Percentiles rank a stretch among this genome's conserved stretches.
Conservation (phyloP, 1,140 invertebrate genomes). For the Asobara japonica region DNA sequence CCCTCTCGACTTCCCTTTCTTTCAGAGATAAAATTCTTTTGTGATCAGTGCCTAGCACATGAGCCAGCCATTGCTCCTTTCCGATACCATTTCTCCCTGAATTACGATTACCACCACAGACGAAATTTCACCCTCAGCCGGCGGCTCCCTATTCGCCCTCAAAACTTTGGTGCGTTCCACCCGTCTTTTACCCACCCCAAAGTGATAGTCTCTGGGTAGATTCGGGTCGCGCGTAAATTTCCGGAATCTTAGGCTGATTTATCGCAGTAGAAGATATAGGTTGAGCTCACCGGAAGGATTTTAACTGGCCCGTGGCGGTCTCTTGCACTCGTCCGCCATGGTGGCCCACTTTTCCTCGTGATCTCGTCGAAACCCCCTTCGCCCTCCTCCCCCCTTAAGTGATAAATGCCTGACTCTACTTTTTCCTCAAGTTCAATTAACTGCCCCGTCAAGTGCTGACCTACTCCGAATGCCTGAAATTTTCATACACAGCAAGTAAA, state of each 20-base stretch:
- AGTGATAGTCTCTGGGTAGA: constrained; percentile 38
- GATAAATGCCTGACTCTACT: constrained; percentile 19
- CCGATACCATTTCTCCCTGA: constrained; percentile 15
- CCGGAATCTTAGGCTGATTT: constrained; percentile 42
- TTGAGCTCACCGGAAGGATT: constrained; percentile 39
- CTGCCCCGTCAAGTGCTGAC: neutral
- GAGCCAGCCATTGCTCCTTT: constrained; percentile 15
- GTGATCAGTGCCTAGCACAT: constrained; percentile 17
- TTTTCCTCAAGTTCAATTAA: constrained; percentile 17
- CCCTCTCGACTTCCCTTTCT: neutral
- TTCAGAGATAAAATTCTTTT: neutral
- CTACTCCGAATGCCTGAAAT: neutral
- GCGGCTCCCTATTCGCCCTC: neutral
- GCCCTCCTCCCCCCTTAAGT: neutral
- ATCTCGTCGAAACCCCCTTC: too few species aligned
- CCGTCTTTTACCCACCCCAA: constrained; percentile 7
- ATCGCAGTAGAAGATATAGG: constrained; percentile 36
- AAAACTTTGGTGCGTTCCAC: constrained; percentile 18
- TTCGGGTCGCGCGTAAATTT: constrained; percentile 44
- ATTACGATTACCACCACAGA: constrained; percentile 38
- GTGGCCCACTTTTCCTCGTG: neutral
- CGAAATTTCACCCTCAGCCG: constrained; percentile 31
- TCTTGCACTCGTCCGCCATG: neutral
- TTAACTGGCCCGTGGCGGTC: constrained; percentile 29
- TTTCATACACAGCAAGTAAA: too few species aligned